Conservation (phyloP, 1,140 invertebrate genomes). For the Cydia splendana region DNA sequence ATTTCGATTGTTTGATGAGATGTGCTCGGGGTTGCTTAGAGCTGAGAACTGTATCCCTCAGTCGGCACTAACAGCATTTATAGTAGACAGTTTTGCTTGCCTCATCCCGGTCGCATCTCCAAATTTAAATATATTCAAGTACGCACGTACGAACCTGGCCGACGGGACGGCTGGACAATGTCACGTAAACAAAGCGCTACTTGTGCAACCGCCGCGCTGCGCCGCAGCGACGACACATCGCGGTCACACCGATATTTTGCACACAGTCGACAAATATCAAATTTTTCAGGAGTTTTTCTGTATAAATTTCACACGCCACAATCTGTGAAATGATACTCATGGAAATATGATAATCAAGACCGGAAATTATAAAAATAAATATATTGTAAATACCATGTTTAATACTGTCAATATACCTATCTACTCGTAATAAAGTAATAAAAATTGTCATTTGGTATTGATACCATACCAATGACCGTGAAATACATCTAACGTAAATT, state of each 20-base stretch:
- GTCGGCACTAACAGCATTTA: slow-evolving; percentile 69
- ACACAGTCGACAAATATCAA: slow-evolving; percentile 52
- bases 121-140: slow-evolving; percentile 80
- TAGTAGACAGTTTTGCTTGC: slow-evolving; percentile 64
- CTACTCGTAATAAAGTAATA: no score
- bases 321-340: slow-evolving; percentile 35
- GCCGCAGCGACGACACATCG: slow-evolving; percentile 59
- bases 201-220: slow-evolving; percentile 63
- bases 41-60: slow-evolving; percentile 69
- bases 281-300: slow-evolving; percentile 56
- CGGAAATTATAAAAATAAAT: background rate
- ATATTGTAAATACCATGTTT: no score
- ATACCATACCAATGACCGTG: background rate
- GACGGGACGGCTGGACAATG: slow-evolving; percentile 72
- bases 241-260: slow-evolving; percentile 68
- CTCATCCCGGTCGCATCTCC: slow-evolving; percentile 74
- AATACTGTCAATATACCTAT: no score
- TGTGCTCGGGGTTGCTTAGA: slow-evolving; percentile 67
- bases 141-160: slow-evolving; percentile 71
- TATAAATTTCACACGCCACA: slow-evolving; percentile 47
- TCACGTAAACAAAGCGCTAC: slow-evolving; percentile 68
- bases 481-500: background rate
- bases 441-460: background rate
- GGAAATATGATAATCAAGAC: slow-evolving; percentile 33
- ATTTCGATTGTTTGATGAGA: slow-evolving; percentile 58